Evolutionary conservation across 2,113 vertebrate genomes (phyloP), one percentile per base, ranked within the genome.

Genomic region (Galbula dea): DNA sequence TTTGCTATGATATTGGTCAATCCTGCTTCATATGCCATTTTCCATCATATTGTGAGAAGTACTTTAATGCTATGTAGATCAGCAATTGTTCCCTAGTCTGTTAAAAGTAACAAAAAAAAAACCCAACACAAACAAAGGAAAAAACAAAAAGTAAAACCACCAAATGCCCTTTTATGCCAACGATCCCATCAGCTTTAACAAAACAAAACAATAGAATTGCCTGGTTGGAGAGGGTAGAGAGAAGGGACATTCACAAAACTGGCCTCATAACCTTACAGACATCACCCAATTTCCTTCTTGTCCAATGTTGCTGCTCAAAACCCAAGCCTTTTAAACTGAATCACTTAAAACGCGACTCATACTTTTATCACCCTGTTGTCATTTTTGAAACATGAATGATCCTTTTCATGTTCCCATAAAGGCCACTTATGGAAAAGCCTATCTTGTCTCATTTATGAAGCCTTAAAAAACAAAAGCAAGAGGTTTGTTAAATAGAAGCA

Each of bases 161-260:
- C 93, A 98, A 97, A 98, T 98, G 98, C 97, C 98, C 97, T 97
- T 95, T 96, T 98, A 96, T 97, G 97, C 93, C 96, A 96, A 97
- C 76, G 95, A 97, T 83, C 92, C 93, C 95, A 93, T 75, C 87
- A 92, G 91, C 93, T 90, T 88, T 95, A 96, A 45, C n/a, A n/a
- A n/a, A n/a, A n/a, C n/a, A n/a, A n/a, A n/a, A n/a, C n/a, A n/a
- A n/a, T n/a, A n/a, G n/a, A 72, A 71, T 79, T 83, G 77, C 87
- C 61, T 83, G 59, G 46, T 83, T 93, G 45, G 55, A 90, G 59
- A 90, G 67, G 51, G 65, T 20, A 46, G 54, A 95, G 94, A 77
- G 79, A 95, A 97, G 96, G 94, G 96, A 97, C 94, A 97, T 95
- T 94, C 93, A 97, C 96, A 97, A 97, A 95, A 97, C 80, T 49